phyloP scores from a whole-genome alignment of 2,888 invertebrate species.

The Microplitis manilae region DNA sequence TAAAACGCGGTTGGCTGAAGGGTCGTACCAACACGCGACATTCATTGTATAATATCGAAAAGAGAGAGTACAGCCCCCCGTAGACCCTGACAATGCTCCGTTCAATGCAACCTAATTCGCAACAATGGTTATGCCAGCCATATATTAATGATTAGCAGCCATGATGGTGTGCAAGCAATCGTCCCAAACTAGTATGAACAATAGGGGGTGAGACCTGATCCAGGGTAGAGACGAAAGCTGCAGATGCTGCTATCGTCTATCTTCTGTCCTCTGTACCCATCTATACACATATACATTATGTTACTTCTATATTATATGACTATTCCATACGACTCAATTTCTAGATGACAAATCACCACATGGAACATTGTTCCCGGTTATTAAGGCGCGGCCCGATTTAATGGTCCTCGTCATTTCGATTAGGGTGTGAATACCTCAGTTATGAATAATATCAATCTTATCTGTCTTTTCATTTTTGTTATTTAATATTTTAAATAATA shows the following conservation, averaged over 20 bases:
- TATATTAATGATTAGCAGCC: conserved; percentile 65
- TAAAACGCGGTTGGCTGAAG: conserved; percentile 14
- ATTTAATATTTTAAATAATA: conserved; percentile 7
- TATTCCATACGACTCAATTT: conserved; percentile 62
- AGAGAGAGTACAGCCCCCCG: conserved; percentile 48
- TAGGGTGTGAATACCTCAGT: conserved; percentile 59
- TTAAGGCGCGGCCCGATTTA: conserved; percentile 64
- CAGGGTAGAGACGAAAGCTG: conserved; percentile 29
- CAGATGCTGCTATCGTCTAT: conserved; percentile 29
- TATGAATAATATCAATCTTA: conserved; percentile 53
- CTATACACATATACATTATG: conserved; percentile 36
- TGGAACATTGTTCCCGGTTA: conserved; percentile 59
- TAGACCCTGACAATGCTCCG: conserved; percentile 60
- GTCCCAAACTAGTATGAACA: conserved; percentile 33
- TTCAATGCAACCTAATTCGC: conserved; percentile 67
- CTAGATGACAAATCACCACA: conserved; percentile 62
- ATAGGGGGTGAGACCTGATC: conserved; percentile 29
- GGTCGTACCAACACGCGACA: conserved; percentile 38
- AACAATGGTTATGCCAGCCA: conserved; percentile 64
- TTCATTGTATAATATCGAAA: conserved; percentile 18
- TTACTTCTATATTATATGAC: conserved; percentile 39
- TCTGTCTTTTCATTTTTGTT: not conserved
- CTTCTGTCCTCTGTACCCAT: conserved; percentile 35
- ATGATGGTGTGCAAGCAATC: conserved; percentile 48
- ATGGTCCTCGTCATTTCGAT: conserved; percentile 62